Evolutionary conservation across 1,140 invertebrate species (phyloP).

Genomic region (Maconellicoccus hirsutus): DNA sequence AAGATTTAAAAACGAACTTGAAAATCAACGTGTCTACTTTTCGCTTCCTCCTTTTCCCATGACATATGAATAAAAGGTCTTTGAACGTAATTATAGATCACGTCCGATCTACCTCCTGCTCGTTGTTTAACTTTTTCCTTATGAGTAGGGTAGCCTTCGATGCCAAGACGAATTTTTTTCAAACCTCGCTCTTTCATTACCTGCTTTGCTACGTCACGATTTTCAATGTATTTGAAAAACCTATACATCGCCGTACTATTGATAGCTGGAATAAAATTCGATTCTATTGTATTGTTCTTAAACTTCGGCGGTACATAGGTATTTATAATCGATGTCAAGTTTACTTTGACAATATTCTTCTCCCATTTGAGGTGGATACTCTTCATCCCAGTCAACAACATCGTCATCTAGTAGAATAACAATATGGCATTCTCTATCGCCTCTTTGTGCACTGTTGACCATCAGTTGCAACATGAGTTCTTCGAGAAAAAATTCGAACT

Average conservation of each 20-base stretch:
- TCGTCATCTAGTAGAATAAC: conserved; percentile 93
- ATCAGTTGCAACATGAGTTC: conserved; percentile 89
- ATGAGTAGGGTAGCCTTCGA: conserved; percentile 98
- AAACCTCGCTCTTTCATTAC: conserved; percentile 95
- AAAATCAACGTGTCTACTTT: conserved; percentile 97
- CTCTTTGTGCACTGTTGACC: conserved; percentile 86
- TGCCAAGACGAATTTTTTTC: conserved; percentile 98
- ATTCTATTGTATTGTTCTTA: too few relatives aligned
- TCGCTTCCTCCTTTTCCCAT: conserved; percentile 99
- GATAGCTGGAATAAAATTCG: conserved; percentile 48
- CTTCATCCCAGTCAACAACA: conserved; percentile 95
- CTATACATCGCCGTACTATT: conserved; percentile 86
- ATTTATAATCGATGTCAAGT: conserved; percentile 29
- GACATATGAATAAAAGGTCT: conserved; percentile 99
- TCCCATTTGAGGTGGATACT: conserved; percentile 97
- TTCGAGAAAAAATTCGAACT: conserved; percentile 94
- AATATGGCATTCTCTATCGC: conserved; percentile 81
- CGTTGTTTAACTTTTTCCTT: conserved; percentile 92
- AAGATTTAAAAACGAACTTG: conserved; percentile 36
- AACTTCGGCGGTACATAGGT: too few relatives aligned
- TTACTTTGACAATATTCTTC: conserved; percentile 94
- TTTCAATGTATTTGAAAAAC: conserved; percentile 99
- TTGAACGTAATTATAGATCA: conserved; percentile 98
- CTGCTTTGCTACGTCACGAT: conserved; percentile 96
- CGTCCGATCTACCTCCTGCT: conserved; percentile 81